These are phyloP conservation scores for Nymphicus hollandicus DNA, from an alignment of 2,113 vertebrate genomes.

Conservation along the genomic window DNA sequence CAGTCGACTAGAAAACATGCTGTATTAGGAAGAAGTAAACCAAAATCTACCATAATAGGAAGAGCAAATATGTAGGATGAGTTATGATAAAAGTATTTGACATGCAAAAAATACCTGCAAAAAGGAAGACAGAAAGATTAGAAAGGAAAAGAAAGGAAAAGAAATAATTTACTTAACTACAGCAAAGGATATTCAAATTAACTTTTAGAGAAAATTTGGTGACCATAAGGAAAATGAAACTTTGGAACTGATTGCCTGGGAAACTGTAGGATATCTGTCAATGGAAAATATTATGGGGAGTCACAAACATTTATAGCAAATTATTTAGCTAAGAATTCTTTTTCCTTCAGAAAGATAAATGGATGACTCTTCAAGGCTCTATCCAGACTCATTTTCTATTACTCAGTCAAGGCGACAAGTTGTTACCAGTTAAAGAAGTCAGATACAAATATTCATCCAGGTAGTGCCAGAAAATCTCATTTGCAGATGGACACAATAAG, in stretches of 20 bases:
- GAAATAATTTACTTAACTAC: neutral
- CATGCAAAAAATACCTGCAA: neutral
- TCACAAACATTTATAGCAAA: neutral
- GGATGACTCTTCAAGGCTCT: neutral
- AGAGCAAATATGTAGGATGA: neutral
- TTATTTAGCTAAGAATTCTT: neutral
- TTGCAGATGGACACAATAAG: neutral
- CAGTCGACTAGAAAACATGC: neutral
- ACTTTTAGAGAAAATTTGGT: neutral
- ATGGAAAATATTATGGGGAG: neutral
- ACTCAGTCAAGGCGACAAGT: neutral
- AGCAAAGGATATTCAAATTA: neutral
- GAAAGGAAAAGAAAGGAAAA: neutral
- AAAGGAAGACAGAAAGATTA: neutral
- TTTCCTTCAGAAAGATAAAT: neutral
- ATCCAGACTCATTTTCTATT: neutral
- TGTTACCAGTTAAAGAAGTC: neutral
- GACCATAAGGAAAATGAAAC: neutral
- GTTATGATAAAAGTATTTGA: neutral
- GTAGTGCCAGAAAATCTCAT: neutral
- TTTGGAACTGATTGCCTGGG: neutral
- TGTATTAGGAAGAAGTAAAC: neutral
- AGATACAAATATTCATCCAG: neutral
- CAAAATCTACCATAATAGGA: neutral
- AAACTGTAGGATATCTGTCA: neutral